Conservation (phyloP, 2,888 invertebrate genomes). For the Ypsolopha sequella region DNA sequence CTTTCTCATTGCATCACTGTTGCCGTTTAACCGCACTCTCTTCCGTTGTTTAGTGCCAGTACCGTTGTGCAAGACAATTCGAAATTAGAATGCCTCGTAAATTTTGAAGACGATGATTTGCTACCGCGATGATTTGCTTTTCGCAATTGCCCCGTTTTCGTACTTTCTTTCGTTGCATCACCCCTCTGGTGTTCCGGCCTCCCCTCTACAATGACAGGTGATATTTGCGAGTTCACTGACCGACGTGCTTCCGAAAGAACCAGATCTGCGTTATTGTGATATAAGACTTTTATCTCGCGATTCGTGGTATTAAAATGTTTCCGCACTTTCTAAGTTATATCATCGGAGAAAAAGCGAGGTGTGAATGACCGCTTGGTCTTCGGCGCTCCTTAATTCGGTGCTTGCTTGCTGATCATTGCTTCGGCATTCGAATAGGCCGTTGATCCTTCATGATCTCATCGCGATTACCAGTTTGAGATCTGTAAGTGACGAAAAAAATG, state of each 20-base stretch:
- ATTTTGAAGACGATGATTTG: conserved; percentile 15
- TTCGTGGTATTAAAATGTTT: conserved; percentile 53
- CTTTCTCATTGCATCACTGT: conserved; percentile 65
- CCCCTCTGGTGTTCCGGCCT: conserved; percentile 24
- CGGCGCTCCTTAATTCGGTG: conserved; percentile 34
- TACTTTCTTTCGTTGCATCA: conserved; percentile 69
- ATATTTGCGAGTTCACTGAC: conserved; percentile 64
- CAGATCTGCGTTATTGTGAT: conserved; percentile 48
- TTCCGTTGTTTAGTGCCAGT: conserved; percentile 38
- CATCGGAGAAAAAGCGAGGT: conserved; percentile 44
- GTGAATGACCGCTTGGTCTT: conserved; percentile 43
- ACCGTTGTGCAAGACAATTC: conserved; percentile 47
- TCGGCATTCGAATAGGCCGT: conserved; percentile 51
- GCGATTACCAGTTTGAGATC: conserved; percentile 18
- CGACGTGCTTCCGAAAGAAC: conserved; percentile 36
- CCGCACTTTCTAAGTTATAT: conserved; percentile 66
- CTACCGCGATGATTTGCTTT: conserved; percentile 14
- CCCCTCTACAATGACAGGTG: conserved; percentile 51
- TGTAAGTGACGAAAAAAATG: background rate
- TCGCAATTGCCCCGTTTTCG: conserved; percentile 33
- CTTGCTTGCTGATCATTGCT: conserved; percentile 42
- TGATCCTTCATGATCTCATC: conserved; percentile 69
- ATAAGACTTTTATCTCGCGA: conserved; percentile 32
- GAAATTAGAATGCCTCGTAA: conserved; percentile 30
- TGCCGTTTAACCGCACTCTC: conserved; percentile 61